phyloP scores from a whole-genome alignment of 2,888 invertebrate genomes.

The Caenorhabditis virilis region DNA sequence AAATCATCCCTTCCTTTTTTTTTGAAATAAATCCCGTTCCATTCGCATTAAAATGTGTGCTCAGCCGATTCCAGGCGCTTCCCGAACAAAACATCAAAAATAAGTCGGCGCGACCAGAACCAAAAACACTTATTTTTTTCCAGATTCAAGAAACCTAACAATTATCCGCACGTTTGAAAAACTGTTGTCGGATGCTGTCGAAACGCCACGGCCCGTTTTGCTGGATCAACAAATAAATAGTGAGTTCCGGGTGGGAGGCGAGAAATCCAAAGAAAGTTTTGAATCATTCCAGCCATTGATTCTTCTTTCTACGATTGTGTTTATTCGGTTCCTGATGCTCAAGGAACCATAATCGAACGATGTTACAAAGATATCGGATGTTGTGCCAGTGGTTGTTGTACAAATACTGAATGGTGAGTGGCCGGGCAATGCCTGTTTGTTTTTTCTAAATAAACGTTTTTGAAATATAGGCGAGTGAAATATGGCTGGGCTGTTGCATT shows the following conservation, averaged over 20 bases:
- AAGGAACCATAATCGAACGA: slow-evolving; percentile 44
- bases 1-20: background rate
- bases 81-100: too few relatives aligned
- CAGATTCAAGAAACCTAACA: slow-evolving; percentile 14
- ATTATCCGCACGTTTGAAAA: slow-evolving; percentile 32
- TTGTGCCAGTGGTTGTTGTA: slow-evolving; percentile 51
- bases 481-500: slow-evolving; percentile 58
- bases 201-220: slow-evolving; percentile 19
- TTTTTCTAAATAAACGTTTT: background rate
- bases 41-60: too few relatives aligned
- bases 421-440: background rate
- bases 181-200: slow-evolving; percentile 33
- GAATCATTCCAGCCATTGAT: slow-evolving; percentile 45
- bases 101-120: too few relatives aligned
- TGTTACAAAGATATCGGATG: slow-evolving; percentile 58
- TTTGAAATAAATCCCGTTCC: background rate
- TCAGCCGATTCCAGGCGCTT: too few relatives aligned
- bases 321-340: slow-evolving; percentile 42
- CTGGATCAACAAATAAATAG: slow-evolving; percentile 36
- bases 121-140: background rate
- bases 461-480: slow-evolving; percentile 45
- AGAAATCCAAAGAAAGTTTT: background rate
- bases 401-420: slow-evolving; percentile 46
- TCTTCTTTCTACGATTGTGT: slow-evolving; percentile 53
- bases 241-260: slow-evolving; percentile 4